Conservation (phyloP, 2,113 vertebrate genomes). For the Nothobranchius kuhntae region DNA sequence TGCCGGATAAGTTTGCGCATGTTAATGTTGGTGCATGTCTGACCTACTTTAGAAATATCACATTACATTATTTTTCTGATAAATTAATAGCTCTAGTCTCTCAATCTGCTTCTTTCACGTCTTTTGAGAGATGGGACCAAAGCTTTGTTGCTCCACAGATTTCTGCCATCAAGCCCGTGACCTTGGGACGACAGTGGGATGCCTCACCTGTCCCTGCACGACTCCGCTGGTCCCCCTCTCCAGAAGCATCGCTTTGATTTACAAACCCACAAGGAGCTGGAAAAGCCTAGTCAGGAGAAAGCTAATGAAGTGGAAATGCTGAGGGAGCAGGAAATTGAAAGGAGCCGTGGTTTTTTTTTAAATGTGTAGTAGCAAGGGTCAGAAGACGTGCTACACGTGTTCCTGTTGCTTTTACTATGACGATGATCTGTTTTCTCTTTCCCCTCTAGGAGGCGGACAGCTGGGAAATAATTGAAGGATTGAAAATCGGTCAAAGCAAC, state of each 20-base stretch:
- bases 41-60: slow-evolving; percentile 8
- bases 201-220: slow-evolving; percentile 49
- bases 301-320: slow-evolving; percentile 69
- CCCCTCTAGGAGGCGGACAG: slow-evolving; percentile 89
- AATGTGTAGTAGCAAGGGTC: slow-evolving; percentile 17
- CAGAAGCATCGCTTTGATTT: slow-evolving; percentile 59
- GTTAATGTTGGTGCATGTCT: slow-evolving; percentile 9
- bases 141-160: slow-evolving; percentile 1
- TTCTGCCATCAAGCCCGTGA: slow-evolving; percentile 15
- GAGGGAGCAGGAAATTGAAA: slow-evolving; percentile 44
- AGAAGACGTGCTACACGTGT: slow-evolving; percentile 23
- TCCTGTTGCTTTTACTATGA: slow-evolving; percentile 29
- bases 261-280: slow-evolving; percentile 47
- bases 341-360: slow-evolving; percentile 45
- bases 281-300: slow-evolving; percentile 64
- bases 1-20: slow-evolving; percentile 12
- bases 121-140: not conserved
- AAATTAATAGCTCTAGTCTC: too few relatives aligned
- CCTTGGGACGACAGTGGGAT: slow-evolving; percentile 6
- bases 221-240: slow-evolving; percentile 33
- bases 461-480: slow-evolving; percentile 98
- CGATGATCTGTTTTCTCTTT: slow-evolving; percentile 26
- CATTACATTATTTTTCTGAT: too few relatives aligned
- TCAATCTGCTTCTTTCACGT: too few relatives aligned
- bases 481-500: slow-evolving; percentile 97